Conservation (phyloP, 2,797 vertebrate species). For the Epinephelus coioides region DNA sequence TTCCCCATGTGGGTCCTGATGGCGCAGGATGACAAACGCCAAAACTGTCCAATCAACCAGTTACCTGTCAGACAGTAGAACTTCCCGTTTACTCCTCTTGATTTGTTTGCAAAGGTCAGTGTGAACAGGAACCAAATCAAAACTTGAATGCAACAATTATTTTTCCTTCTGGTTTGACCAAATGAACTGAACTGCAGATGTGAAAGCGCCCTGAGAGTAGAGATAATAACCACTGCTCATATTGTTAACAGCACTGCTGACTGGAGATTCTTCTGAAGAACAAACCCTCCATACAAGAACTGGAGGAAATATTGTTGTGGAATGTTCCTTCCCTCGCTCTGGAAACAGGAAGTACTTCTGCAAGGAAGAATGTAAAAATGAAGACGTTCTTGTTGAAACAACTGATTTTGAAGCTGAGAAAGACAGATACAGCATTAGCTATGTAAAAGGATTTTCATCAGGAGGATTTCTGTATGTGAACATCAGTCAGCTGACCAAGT, state of each 20-base stretch:
- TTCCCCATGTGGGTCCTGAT: no score
- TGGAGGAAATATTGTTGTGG: background rate
- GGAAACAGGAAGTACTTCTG: fast-evolving
- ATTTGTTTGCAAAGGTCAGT: no score
- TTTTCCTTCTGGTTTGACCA: no score
- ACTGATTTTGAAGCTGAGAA: fast-evolving
- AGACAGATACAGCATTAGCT: background rate
- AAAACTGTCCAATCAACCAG: no score
- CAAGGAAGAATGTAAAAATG: background rate
- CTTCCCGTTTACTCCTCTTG: no score
- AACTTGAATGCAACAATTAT: no score
- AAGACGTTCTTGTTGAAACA: fast-evolving
- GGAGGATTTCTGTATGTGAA: background rate
- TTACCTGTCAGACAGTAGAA: no score
- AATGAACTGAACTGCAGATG: no score
- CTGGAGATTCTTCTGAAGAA: fast-evolving
- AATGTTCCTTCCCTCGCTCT: fast-evolving
- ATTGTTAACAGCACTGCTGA: background rate
- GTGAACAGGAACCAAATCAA: no score
- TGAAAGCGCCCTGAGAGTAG: no score
- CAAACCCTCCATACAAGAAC: background rate
- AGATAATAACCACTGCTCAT: background rate
- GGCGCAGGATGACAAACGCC: no score
- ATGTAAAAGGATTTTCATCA: fast-evolving
- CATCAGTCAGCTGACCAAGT: constrained; percentile 32